A percentile compares a stretch with the other conserved stretches of the same genome.
These are phyloP conservation scores for Callinectes sapidus DNA, from an alignment of 2,888 invertebrate species.

Conservation along the genomic window DNA sequence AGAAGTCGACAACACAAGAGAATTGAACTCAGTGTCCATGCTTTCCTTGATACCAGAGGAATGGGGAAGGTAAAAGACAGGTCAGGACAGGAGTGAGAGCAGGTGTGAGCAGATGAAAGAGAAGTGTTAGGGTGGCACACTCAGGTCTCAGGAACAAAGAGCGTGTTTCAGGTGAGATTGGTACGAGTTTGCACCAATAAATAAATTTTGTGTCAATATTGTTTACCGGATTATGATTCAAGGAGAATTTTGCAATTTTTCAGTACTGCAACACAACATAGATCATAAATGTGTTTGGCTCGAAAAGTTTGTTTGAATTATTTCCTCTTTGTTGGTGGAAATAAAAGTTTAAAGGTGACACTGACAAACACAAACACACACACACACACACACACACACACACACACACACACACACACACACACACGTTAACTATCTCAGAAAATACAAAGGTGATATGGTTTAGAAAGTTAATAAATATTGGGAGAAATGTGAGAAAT, in stretches of 20 bases:
- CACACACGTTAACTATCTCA: not conserved
- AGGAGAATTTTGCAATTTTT: not conserved
- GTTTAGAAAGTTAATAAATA: too few species aligned
- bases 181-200: not conserved
- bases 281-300: not conserved
- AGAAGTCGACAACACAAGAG: too few species aligned
- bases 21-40: too few species aligned
- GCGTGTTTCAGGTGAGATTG: not conserved
- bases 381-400: slow-evolving; percentile 37
- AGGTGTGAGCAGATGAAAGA: too few species aligned
- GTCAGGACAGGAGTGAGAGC: too few species aligned
- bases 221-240: not conserved
- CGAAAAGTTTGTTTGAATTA: too few species aligned
- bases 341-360: not conserved
- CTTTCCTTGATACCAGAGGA: too few species aligned
- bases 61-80: too few species aligned
- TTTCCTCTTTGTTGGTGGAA: too few species aligned
- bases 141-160: not conserved
- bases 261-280: not conserved
- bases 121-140: not conserved
- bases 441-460: too few species aligned
- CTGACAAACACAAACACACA: slow-evolving; percentile 27
- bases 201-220: not conserved
- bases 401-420: slow-evolving; percentile 37
- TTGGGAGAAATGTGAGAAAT: too few species aligned